Conservation (phyloP, 1,140 invertebrate genomes). For the Rhopalosiphum maidis region DNA sequence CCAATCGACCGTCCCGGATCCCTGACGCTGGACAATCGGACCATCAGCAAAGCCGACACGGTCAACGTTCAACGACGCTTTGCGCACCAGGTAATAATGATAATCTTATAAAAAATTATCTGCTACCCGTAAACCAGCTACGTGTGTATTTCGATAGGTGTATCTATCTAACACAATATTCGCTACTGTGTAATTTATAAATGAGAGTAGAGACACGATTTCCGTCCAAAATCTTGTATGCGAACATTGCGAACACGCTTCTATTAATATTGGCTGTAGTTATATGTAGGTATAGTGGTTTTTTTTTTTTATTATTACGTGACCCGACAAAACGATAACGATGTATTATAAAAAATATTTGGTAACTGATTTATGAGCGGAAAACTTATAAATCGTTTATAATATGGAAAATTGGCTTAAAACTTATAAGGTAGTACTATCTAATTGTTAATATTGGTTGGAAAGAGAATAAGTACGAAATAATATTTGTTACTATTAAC, state of each 20-base stretch:
- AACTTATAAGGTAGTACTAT: not conserved
- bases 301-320: not conserved
- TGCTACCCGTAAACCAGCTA: not conserved
- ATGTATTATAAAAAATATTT: not conserved
- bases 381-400: too few relatives aligned
- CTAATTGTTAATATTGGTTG: not conserved
- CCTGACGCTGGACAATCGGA: not conserved
- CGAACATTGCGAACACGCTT: not conserved
- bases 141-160: not conserved
- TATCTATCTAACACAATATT: not conserved
- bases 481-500: not conserved
- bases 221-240: not conserved
- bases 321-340: not conserved
- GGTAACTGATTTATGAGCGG: not conserved
- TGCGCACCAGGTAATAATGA: slow-evolving; percentile 13
- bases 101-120: not conserved
- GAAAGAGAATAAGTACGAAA: not conserved
- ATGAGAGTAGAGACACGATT: not conserved
- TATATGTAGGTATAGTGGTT: not conserved
- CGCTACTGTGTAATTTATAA: not conserved
- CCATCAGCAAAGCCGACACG: not conserved
- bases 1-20: not conserved
- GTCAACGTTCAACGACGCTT: not conserved
- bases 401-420: not conserved
- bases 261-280: not conserved